Percentiles rank a stretch among this genome's conserved stretches.
Evolutionary conservation across 2,888 invertebrate genomes (phyloP).

Genomic region (Drosophila fulvimacula): DNA sequence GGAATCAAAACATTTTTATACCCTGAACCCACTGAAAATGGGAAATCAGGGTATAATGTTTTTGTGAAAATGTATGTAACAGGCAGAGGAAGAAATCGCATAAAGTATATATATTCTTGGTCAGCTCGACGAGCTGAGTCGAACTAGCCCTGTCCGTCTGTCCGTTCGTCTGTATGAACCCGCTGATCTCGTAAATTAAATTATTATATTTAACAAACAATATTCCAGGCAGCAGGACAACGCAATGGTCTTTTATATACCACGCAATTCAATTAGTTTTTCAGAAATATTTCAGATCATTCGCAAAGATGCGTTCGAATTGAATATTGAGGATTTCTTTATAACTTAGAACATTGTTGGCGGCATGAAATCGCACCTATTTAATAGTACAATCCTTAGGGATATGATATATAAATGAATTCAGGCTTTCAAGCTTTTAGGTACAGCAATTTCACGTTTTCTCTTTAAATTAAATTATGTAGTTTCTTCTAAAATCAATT

Average conservation of each 20-base stretch:
- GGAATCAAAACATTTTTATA: too few relatives aligned
- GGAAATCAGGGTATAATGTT: too few relatives aligned
- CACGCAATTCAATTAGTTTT: constrained; percentile 33
- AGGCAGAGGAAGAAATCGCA: too few relatives aligned
- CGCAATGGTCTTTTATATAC: constrained; percentile 48
- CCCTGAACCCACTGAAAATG: too few relatives aligned
- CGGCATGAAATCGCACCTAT: constrained; percentile 25
- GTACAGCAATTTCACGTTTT: neutral
- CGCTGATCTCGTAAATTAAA: too few relatives aligned
- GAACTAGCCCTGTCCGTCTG: too few relatives aligned
- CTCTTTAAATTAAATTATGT: neutral
- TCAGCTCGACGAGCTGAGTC: too few relatives aligned
- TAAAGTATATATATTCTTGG: too few relatives aligned
- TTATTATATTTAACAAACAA: too few relatives aligned
- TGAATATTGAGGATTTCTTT: constrained; percentile 68
- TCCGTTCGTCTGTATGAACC: too few relatives aligned
- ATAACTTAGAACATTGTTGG: constrained; percentile 54
- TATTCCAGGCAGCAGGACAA: too few relatives aligned
- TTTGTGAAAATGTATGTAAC: too few relatives aligned
- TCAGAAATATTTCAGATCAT: constrained; percentile 53
- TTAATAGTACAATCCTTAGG: constrained; percentile 32
- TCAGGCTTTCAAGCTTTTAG: neutral
- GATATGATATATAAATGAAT: neutral
- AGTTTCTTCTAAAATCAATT: neutral
- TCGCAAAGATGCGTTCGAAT: constrained; percentile 56